Conservation (phyloP, 2,888 invertebrate genomes). For the Timema podura region DNA sequence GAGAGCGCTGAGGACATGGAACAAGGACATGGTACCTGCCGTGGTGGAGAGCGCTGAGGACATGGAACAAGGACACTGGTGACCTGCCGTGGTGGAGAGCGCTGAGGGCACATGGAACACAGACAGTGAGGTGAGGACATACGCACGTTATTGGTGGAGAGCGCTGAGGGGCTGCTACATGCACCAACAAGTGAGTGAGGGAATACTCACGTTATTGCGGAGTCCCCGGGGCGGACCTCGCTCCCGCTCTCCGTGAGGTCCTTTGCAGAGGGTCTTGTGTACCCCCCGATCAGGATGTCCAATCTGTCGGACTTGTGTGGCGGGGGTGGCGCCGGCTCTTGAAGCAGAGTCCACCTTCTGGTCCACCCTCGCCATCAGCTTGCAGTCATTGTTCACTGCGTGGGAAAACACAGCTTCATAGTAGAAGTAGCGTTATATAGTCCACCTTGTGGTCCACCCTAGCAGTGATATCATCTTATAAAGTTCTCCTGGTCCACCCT, state of each 20-base stretch:
- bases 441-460: no score
- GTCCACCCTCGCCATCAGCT: conserved; percentile 43
- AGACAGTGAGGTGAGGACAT: no score
- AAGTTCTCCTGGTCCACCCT: no score
- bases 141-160: no score
- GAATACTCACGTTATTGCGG: conserved; percentile 11
- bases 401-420: background rate
- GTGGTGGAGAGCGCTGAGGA: no score
- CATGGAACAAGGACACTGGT: no score
- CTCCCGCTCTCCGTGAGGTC: conserved; percentile 26
- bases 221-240: conserved; percentile 22
- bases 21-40: no score
- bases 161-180: background rate
- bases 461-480: no score
- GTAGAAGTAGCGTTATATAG: no score
- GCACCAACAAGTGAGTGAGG: background rate
- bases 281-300: conserved; percentile 54
- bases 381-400: conserved; percentile 46
- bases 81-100: no score
- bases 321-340: conserved; percentile 43
- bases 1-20: no score
- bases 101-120: no score
- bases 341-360: conserved; percentile 40
- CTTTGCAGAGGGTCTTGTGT: conserved; percentile 46
- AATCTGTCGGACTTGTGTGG: conserved; percentile 51